phyloP scores from a whole-genome alignment of 2,888 invertebrate species.

The Zootermopsis nevadensis region DNA sequence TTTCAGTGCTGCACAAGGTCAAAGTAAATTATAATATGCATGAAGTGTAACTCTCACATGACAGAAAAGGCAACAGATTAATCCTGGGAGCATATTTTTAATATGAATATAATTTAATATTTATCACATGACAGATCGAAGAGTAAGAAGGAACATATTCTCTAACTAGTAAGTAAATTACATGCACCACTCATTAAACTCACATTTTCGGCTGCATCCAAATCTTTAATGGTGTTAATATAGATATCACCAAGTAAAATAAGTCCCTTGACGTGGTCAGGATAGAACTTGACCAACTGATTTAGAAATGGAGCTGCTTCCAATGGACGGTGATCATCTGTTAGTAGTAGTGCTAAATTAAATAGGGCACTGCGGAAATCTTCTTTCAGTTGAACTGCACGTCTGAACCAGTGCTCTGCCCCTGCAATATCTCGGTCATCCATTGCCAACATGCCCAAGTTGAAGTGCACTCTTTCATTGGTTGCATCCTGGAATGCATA shows the following conservation, averaged over 20 bases:
- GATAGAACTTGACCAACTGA: conserved; percentile 89
- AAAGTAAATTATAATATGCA: too few species aligned
- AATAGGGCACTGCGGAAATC: conserved; percentile 95
- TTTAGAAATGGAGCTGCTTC: conserved; percentile 94
- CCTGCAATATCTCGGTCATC: conserved; percentile 90
- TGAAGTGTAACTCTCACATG: too few species aligned
- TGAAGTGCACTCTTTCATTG: conserved; percentile 94
- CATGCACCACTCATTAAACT: conserved; percentile 58
- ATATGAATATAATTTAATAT: too few species aligned
- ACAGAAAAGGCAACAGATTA: too few species aligned
- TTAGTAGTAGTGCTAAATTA: conserved; percentile 89
- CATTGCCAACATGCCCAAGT: conserved; percentile 97
- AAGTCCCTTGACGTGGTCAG: conserved; percentile 93
- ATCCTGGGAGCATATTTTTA: too few species aligned
- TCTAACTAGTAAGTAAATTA: too few species aligned
- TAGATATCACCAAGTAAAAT: conserved; percentile 95
- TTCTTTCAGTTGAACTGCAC: conserved; percentile 85
- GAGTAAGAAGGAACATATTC: too few species aligned
- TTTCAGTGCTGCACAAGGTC: too few species aligned
- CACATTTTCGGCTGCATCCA: conserved; percentile 93
- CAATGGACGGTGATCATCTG: conserved; percentile 87
- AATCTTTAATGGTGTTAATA: conserved; percentile 93
- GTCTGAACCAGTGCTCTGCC: conserved; percentile 90
- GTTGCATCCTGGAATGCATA: conserved; percentile 67
- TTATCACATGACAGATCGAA: too few species aligned